Base-by-base conservation (phyloP, 2,797 vertebrate species). In the Steatocranus sp. region DNA sequence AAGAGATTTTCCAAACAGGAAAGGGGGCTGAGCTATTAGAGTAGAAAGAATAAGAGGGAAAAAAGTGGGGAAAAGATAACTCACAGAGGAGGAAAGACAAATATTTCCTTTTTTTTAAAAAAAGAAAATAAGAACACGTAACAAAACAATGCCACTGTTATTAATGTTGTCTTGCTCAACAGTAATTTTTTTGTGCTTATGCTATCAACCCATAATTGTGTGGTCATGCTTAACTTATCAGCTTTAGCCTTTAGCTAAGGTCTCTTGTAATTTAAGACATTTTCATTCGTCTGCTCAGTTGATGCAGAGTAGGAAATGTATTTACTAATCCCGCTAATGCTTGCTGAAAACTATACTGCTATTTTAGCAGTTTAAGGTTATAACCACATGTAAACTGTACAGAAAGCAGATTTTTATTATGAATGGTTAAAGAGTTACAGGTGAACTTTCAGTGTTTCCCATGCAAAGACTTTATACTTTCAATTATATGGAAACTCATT, bases 1-100 rank as follows among this genome's bases (percentile, higher is more conserved):
- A 12, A 14, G 53, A 76, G 66, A 83, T 82, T 88, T 87, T 83
- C 82, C 79, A 86, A 84, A 91, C 83, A 89, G 88, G 83, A 91
- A 90, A 86, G 77, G 27, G 79, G 46, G 36, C 0, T 48, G 66
- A 89, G 90, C 91, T 92, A 87, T 89, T 68, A 14, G 50, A 56
- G 50, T 38, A 34, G 51, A 58, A 46, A 49, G 58, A 68, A 46
- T 36, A 78, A 74, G n/a, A 12, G 63, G 50, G 49, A 54, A 63
- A 74, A 23, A 76, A 75, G 11, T 43, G 15, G 63, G 46, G 38
- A 58, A 81, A 76, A 46, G 3, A 14, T 6, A 78, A 78, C 20
- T 30, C 46, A 70, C 38, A 66, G 11, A 76, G 77, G 56, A 80
- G 41, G 36, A 54, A 78, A 76, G 36, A 48, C 4, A 30, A 68